These are phyloP conservation scores for Strigops habroptila DNA, from an alignment of 2,113 vertebrate species.

Conservation along the genomic window DNA sequence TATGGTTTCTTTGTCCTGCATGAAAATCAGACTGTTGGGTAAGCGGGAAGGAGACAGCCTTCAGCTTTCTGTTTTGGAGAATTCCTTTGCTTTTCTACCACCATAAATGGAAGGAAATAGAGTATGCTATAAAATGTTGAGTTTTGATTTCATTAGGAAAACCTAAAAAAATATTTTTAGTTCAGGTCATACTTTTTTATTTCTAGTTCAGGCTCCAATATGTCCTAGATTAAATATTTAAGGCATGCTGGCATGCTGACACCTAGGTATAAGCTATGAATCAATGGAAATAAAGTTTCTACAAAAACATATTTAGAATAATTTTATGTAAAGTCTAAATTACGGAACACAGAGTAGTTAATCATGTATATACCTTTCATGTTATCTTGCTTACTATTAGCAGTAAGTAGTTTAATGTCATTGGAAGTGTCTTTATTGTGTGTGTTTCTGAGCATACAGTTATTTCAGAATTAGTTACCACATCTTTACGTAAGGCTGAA, in stretches of 20 bases:
- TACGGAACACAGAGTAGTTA: background rate
- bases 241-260: background rate
- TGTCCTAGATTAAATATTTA: background rate
- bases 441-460: accelerated
- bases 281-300: background rate
- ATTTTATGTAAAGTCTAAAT: background rate
- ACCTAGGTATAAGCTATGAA: background rate
- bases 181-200: background rate
- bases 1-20: background rate
- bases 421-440: background rate
- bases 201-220: background rate
- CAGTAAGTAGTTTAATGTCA: background rate
- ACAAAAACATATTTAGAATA: background rate
- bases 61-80: background rate
- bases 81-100: background rate
- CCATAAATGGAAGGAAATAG: background rate
- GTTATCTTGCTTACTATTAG: background rate
- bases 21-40: background rate
- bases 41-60: background rate
- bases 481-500: background rate
- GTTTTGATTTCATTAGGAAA: background rate
- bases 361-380: background rate
- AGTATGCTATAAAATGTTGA: background rate
- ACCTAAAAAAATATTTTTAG: background rate
- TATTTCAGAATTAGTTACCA: background rate